These are phyloP conservation scores for Parazoanthus swiftii DNA, from an alignment of 92 coral and sea anemone genomes.

Conservation along the genomic window DNA sequence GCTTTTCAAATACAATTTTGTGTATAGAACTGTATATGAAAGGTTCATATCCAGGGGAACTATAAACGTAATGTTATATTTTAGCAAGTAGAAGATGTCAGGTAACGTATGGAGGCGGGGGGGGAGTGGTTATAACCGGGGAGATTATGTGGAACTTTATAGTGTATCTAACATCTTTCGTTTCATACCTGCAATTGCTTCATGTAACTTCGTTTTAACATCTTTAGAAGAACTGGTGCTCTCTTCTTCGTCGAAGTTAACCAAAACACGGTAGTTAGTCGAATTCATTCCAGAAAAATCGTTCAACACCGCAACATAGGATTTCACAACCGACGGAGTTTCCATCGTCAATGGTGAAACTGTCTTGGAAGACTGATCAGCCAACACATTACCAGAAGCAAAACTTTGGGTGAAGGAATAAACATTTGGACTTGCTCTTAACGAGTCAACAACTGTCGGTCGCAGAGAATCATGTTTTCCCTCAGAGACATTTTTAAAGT, in stretches of 20 bases:
- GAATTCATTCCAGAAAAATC: background rate
- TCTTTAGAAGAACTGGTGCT: background rate
- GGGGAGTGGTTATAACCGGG: too few relatives aligned
- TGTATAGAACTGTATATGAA: too few relatives aligned
- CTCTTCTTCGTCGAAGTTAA: background rate
- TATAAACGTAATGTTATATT: too few relatives aligned
- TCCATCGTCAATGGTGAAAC: background rate
- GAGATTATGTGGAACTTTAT: background rate
- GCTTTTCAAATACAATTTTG: too few relatives aligned
- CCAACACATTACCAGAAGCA: background rate
- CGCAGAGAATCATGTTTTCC: background rate
- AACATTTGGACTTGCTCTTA: background rate
- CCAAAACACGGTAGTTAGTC: conserved; percentile 20
- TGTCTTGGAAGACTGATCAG: background rate
- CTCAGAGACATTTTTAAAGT: background rate
- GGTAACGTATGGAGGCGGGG: too few relatives aligned
- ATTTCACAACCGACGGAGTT: background rate
- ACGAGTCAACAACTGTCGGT: background rate
- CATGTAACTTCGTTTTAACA: background rate
- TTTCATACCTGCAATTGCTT: conserved; percentile 22
- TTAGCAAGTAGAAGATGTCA: too few relatives aligned
- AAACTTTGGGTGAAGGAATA: background rate
- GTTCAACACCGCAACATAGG: background rate
- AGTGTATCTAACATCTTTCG: background rate
- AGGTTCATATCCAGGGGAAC: too few relatives aligned